Evolutionary conservation across 2,797 vertebrate species (phyloP).

Genomic region (Rhyacichthys aspro): DNA sequence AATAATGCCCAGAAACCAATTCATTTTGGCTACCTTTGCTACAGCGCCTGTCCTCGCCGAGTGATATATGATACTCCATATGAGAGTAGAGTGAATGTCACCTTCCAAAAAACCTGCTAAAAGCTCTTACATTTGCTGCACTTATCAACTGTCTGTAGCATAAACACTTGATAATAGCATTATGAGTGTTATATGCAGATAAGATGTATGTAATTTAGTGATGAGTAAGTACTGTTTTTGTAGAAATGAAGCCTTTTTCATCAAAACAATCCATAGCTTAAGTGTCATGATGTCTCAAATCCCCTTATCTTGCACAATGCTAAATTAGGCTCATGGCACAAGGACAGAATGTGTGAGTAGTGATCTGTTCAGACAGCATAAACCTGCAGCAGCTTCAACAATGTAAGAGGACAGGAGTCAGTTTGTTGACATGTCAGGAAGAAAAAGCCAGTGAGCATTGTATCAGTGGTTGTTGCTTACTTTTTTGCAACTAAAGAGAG

Average conservation of each 20-base stretch:
- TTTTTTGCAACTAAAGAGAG: constrained; percentile 28
- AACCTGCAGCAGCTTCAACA: constrained; percentile 48
- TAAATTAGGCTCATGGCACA: constrained; percentile 21
- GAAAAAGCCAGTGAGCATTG: constrained; percentile 35
- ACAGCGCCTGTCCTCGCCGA: constrained; percentile 27
- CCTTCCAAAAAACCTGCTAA: constrained; percentile 58
- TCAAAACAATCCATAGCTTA: too few relatives aligned
- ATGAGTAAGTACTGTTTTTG: neutral
- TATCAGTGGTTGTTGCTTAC: constrained; percentile 24
- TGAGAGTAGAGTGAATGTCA: constrained; percentile 42
- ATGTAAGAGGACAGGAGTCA: constrained; percentile 56
- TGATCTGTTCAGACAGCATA: constrained; percentile 51
- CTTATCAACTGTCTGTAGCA: constrained; percentile 27
- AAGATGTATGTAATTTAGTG: too few relatives aligned
- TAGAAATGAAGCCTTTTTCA: neutral
- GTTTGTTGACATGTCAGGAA: constrained; percentile 44
- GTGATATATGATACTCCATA: constrained; percentile 51
- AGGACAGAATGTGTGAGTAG: constrained; percentile 27
- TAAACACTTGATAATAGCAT: constrained; percentile 41
- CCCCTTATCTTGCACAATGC: constrained; percentile 3
- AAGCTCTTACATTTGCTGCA: constrained; percentile 42
- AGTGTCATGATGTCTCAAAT: too few relatives aligned
- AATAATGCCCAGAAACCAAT: constrained; percentile 48
- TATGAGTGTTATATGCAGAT: constrained; percentile 9
- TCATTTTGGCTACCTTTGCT: constrained; percentile 33